Evolutionary conservation across 2,797 vertebrate species (phyloP), one percentile per base, ranked within the genome.

Genomic region (Alectoris magna): DNA sequence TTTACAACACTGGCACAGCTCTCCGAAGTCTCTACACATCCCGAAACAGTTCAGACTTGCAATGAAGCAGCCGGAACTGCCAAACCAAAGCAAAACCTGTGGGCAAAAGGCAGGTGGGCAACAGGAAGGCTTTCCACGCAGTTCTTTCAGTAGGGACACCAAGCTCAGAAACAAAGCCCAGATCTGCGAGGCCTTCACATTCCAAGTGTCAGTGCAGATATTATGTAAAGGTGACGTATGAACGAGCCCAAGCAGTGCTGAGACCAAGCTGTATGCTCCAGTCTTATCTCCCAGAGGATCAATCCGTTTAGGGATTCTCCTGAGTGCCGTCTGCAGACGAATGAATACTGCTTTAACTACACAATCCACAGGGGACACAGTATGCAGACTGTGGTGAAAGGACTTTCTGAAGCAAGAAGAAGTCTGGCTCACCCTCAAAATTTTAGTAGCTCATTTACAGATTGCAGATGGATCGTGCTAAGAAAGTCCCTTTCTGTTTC

Each of bases 41-140:
- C 43, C 19, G 17, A 60, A 94, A 66, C 5, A 18, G 51, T 49
- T 72, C 12, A 41, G 59, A 21, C 31, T 59, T 46, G 39, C 49
- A 91, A 83, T 41, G 9, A 77, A 93, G 79, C 53, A 11, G 58
- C 55, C 58, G 23, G 14, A 76, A 13, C 38, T 19, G 34, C 39
- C 87, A 91, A 94, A 84, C 11, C 77, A 74, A 77, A 88, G 34
- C 46, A 84, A 82, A 93, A 89, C 23, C 67, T 21, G 16, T 1
- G 2, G 39, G 41, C 0, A 3, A 29, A 19, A 36, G 39, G 41
- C 48, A 72, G 58, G 41, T 43, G 63, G 24, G 60, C 34, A 76
- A 12, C 14, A 38, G 31, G 26, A 69, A 56, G 5, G 2, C 74
- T 87, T 76, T 67, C 60, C 68, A 31, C 43, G n/a, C 15, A 1